A percentile compares a stretch with the other conserved stretches of the same genome.
These are phyloP conservation scores for Phoxinus phoxinus DNA, from an alignment of 2,113 vertebrate species.

Conservation along the genomic window DNA sequence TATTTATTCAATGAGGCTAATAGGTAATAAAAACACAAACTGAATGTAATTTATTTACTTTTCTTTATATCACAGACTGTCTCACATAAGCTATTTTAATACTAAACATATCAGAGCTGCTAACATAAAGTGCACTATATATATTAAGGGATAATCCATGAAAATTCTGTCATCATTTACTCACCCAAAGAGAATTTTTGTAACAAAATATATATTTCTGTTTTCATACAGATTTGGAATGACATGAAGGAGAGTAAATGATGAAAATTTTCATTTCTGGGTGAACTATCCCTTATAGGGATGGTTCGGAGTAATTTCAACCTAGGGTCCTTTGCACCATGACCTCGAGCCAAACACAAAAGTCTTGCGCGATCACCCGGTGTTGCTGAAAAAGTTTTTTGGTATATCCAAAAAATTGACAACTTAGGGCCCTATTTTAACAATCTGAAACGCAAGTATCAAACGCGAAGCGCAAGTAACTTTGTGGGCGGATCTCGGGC, in stretches of 20 bases:
- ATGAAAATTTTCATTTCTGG: background rate
- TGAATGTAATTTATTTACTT: background rate
- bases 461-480: too few species aligned
- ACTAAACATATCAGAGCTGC: background rate
- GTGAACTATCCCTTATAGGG: background rate
- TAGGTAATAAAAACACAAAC: background rate
- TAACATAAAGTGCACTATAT: background rate
- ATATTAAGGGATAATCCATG: background rate
- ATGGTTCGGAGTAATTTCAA: too few species aligned
- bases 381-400: too few species aligned
- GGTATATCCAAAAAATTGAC: too few species aligned
- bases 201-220: background rate
- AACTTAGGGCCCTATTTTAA: too few species aligned
- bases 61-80: background rate
- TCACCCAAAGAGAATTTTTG: background rate
- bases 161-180: background rate
- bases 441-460: too few species aligned
- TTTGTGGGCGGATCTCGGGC: too few species aligned
- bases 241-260: background rate
- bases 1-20: slow-evolving; percentile 5
- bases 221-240: background rate
- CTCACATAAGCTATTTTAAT: background rate
- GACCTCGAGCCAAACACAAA: too few species aligned
- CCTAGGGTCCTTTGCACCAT: too few species aligned
- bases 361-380: too few species aligned